Conservation (phyloP, 2,888 invertebrate genomes). For the Scaptodrosophila latifasciaeformis region DNA sequence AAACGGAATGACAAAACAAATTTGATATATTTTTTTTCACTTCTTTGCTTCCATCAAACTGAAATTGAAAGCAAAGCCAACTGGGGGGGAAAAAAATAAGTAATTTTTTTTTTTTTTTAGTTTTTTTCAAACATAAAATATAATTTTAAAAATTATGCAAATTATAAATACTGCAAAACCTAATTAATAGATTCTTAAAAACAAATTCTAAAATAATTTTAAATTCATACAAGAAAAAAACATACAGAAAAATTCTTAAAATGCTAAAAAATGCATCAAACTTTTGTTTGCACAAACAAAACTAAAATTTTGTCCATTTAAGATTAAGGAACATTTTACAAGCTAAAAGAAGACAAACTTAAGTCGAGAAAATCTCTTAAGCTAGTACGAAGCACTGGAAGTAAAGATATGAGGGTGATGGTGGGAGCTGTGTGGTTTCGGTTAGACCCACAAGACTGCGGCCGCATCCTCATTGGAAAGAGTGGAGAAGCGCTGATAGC, state of each 20-base stretch:
- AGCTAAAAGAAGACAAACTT: constrained; percentile 24
- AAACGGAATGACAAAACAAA: constrained; percentile 13
- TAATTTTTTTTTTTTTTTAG: background rate
- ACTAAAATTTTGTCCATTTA: constrained; percentile 13
- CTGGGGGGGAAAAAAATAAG: background rate
- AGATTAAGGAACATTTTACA: constrained; percentile 21
- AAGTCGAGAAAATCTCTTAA: constrained; percentile 13
- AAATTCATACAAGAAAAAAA: constrained; percentile 24
- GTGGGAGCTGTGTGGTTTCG: background rate
- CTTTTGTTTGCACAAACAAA: constrained; percentile 9
- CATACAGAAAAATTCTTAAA: constrained; percentile 10
- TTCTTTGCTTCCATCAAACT: too few species aligned
- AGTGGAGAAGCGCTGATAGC: constrained; percentile 71
- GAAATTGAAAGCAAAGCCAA: background rate
- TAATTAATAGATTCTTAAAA: constrained; percentile 10
- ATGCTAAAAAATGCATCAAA: constrained; percentile 17
- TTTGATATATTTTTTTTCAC: background rate
- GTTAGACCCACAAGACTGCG: constrained; percentile 71
- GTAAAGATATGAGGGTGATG: constrained; percentile 1
- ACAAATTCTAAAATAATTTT: constrained; percentile 5
- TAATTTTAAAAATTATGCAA: background rate
- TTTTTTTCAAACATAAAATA: background rate
- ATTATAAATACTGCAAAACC: constrained; percentile 3
- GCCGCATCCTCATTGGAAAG: constrained; percentile 71
- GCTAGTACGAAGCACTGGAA: constrained; percentile 15